Evolutionary conservation across 2,113 vertebrate genomes (phyloP).

Genomic region (Columba janthina): DNA sequence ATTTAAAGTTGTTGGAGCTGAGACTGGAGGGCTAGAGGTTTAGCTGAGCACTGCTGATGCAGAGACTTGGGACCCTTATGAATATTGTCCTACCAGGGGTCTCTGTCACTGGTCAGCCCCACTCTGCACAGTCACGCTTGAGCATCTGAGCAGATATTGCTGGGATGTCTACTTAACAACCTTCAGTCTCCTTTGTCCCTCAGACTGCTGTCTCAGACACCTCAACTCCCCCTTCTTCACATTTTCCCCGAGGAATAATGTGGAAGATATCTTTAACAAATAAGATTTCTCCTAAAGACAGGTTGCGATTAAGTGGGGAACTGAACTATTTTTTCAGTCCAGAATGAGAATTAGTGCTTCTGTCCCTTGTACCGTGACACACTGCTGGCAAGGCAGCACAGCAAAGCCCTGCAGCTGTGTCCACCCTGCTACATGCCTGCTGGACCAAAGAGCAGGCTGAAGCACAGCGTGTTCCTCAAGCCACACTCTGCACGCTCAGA

Average conservation of each 20-base stretch:
- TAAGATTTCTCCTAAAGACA: not conserved
- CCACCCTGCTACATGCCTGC: too few species aligned
- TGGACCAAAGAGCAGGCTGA: not conserved
- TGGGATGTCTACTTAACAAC: not conserved
- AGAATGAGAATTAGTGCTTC: not conserved
- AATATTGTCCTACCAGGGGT: not conserved
- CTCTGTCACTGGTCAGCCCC: not conserved
- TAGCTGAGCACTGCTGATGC: not conserved
- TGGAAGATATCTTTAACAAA: not conserved
- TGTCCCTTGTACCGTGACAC: too few species aligned
- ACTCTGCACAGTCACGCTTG: not conserved
- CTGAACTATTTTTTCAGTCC: not conserved
- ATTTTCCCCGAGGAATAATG: not conserved
- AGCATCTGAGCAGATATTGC: not conserved
- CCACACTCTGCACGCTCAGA: not conserved
- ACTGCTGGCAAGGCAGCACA: rapidly evolving
- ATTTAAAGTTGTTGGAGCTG: not conserved
- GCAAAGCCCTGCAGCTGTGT: not conserved
- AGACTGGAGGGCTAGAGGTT: not conserved
- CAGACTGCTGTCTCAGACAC: not conserved
- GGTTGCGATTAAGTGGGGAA: not conserved
- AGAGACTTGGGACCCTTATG: not conserved
- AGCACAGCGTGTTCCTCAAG: rapidly evolving
- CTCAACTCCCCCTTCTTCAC: not conserved
- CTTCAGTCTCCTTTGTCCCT: not conserved